Evolutionary conservation across 2,113 vertebrate species (phyloP).

Genomic region (Phaethornis superciliosus): DNA sequence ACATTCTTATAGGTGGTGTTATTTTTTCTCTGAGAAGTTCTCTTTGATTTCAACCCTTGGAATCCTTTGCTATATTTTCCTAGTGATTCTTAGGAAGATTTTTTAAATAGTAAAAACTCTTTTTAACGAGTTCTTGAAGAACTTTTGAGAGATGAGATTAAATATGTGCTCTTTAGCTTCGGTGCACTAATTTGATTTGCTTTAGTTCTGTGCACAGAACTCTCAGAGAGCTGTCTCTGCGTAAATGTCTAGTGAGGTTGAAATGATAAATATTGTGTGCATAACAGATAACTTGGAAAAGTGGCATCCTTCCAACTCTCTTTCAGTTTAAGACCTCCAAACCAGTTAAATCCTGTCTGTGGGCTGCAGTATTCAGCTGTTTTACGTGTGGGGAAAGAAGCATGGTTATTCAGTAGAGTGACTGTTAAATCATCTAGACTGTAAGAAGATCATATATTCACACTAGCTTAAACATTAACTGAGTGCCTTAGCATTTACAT

Average conservation of each 20-base stretch:
- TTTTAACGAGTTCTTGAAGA: neutral
- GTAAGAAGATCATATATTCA: conserved; percentile 23
- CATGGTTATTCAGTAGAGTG: neutral
- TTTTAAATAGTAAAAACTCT: neutral
- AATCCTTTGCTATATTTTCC: neutral
- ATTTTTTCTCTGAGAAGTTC: neutral
- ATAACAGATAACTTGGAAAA: conserved; percentile 39
- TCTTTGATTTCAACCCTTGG: neutral
- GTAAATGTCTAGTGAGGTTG: neutral
- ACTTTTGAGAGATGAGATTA: conserved; percentile 22
- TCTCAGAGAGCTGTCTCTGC: neutral
- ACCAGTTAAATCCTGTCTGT: neutral
- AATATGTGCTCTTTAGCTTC: conserved; percentile 47
- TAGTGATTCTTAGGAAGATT: neutral
- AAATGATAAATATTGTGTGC: conserved; percentile 60
- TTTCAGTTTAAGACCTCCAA: neutral
- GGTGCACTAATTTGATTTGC: conserved; percentile 56
- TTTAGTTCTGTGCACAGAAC: conserved; percentile 27
- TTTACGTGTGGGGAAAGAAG: neutral
- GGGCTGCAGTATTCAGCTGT: neutral
- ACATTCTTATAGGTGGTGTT: accelerated
- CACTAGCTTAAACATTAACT: neutral
- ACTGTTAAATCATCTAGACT: conserved; percentile 8
- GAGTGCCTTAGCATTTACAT: neutral
- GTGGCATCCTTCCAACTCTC: neutral